Evolutionary conservation across 2,888 invertebrate genomes (phyloP).

Genomic region (Lumbricus terrestris): DNA sequence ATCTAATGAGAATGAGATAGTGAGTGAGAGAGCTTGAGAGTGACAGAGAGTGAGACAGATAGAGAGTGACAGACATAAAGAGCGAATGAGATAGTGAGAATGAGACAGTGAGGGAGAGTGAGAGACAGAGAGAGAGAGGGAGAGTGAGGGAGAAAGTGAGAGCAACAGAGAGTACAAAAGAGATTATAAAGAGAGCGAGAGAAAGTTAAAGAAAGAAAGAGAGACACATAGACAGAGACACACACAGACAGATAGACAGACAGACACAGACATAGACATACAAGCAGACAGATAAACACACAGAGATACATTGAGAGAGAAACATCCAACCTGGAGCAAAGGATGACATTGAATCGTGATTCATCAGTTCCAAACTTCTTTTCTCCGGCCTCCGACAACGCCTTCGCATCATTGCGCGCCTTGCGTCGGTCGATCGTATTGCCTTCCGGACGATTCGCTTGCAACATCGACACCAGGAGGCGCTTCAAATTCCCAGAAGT

Average conservation of each 20-base stretch:
- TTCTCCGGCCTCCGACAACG: conserved; percentile 54
- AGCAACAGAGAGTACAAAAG: too few species aligned
- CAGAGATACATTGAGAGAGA: not conserved
- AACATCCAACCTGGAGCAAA: conserved; percentile 45
- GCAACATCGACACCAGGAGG: conserved; percentile 45
- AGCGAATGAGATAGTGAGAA: too few species aligned
- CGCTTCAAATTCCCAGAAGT: conserved; percentile 46
- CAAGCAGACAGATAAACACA: not conserved
- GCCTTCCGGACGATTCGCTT: conserved; percentile 49
- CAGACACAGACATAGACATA: not conserved
- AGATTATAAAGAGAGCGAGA: too few species aligned
- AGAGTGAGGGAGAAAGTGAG: too few species aligned
- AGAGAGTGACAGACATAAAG: too few species aligned
- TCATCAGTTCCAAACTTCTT: conserved; percentile 60
- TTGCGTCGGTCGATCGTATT: conserved; percentile 38
- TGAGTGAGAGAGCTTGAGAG: too few species aligned
- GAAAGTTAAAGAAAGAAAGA: too few species aligned
- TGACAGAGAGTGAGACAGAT: too few species aligned
- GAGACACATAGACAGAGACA: too few species aligned
- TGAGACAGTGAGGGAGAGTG: too few species aligned
- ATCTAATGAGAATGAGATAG: too few species aligned
- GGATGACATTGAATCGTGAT: conserved; percentile 56
- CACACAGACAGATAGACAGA: not conserved
- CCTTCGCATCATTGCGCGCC: conserved; percentile 43
- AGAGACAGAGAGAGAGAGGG: too few species aligned